Conservation (phyloP, 2,888 invertebrate species). For the Harpalus rubripes region DNA sequence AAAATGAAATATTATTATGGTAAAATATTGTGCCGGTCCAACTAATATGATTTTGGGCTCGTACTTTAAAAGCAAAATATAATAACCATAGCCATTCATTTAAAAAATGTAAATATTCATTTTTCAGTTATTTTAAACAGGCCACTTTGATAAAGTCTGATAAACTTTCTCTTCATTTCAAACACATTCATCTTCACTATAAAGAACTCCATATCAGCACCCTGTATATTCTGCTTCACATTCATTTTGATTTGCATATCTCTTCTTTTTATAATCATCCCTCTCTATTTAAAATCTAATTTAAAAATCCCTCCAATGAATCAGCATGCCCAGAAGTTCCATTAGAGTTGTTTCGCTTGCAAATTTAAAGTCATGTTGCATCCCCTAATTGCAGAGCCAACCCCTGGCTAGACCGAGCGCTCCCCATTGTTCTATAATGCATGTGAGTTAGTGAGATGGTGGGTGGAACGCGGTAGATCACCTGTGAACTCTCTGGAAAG, state of each 20-base stretch:
- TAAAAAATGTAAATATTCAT: too few relatives aligned
- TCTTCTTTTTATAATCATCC: background rate
- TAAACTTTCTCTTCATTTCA: too few relatives aligned
- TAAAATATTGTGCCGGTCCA: too few relatives aligned
- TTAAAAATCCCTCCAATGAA: conserved; percentile 39
- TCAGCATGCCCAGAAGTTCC: conserved; percentile 40
- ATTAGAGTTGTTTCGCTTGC: conserved; percentile 35
- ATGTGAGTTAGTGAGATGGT: conserved; percentile 74
- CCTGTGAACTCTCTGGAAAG: conserved; percentile 33
- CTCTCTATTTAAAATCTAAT: background rate
- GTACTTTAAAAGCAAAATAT: too few relatives aligned
- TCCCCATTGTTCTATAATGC: conserved; percentile 76
- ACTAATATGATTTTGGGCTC: too few relatives aligned
- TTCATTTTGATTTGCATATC: background rate
- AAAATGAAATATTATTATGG: too few relatives aligned
- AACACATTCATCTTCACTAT: too few relatives aligned
- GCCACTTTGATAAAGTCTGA: too few relatives aligned
- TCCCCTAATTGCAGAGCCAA: conserved; percentile 32
- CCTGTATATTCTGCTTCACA: too few relatives aligned
- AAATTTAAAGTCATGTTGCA: background rate
- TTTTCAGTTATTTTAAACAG: too few relatives aligned
- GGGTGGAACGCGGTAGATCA: conserved; percentile 45
- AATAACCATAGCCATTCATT: too few relatives aligned
- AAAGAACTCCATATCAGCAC: too few relatives aligned
- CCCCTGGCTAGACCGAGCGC: conserved; percentile 64